Evolutionary conservation across 2,888 invertebrate species (phyloP).

Genomic region (Dolichopus griseipennis): DNA sequence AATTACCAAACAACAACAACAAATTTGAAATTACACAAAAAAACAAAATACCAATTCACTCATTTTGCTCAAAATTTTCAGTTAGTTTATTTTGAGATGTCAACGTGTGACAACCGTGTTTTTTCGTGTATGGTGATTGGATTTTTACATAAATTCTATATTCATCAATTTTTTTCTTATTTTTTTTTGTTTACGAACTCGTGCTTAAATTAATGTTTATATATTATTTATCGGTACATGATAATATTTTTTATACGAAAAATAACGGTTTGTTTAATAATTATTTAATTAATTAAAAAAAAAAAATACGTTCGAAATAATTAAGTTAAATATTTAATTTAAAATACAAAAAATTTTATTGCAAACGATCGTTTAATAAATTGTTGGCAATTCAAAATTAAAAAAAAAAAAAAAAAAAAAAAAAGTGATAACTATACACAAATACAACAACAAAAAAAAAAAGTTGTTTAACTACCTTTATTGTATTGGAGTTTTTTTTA

Average conservation of each 20-base stretch:
- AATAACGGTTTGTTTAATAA: not conserved
- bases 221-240: too few relatives aligned
- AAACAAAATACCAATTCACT: too few relatives aligned
- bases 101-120: not conserved
- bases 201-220: not conserved
- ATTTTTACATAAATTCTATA: too few relatives aligned
- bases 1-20: too few relatives aligned
- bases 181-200: conserved; percentile 2
- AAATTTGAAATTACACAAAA: too few relatives aligned
- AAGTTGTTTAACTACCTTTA: conserved; percentile 19
- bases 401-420: not conserved
- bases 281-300: too few relatives aligned
- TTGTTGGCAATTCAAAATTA: too few relatives aligned
- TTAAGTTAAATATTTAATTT: not conserved
- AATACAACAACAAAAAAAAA: conserved; percentile 17
- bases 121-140: too few relatives aligned
- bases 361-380: not conserved
- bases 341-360: not conserved
- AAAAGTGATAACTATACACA: conserved; percentile 22
- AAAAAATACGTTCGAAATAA: not conserved
- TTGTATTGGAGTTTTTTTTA: conserved; percentile 24
- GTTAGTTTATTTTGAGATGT: not conserved
- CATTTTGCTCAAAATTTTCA: not conserved
- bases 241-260: too few relatives aligned
- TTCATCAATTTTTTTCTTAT: not conserved